phyloP scores from a whole-genome alignment of 92 coral and sea anemone species.

The Ricordea florida region DNA sequence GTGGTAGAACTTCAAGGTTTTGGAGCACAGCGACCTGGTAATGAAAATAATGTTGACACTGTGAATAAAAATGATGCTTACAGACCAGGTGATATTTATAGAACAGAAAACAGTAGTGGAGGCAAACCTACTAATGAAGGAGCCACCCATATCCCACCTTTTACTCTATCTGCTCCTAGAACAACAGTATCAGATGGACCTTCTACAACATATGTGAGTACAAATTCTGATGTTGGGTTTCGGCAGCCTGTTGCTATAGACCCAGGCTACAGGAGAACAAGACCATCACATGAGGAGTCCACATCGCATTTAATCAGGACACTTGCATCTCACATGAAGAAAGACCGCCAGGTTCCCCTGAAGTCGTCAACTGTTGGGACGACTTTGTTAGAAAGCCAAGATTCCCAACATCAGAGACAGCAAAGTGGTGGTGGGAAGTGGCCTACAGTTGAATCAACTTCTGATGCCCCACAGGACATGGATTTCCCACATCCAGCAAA shows the following conservation, averaged over 20 bases:
- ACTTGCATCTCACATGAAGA: constrained; percentile 60
- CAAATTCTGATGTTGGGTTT: constrained; percentile 78
- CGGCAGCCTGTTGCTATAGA: constrained; percentile 84
- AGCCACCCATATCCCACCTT: constrained; percentile 64
- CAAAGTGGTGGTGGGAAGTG: not conserved
- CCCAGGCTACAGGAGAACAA: constrained; percentile 29
- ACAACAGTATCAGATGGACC: constrained; percentile 67
- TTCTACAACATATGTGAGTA: constrained; percentile 73
- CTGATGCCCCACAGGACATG: not conserved
- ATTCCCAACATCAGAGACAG: constrained; percentile 18
- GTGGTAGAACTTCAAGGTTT: constrained; percentile 59
- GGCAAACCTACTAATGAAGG: no score
- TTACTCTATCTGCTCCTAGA: constrained; percentile 75
- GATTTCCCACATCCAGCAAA: constrained; percentile 51
- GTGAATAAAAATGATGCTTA: constrained; percentile 12
- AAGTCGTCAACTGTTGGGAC: constrained; percentile 82
- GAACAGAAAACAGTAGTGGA: constrained; percentile 12
- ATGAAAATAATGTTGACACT: constrained; percentile 27
- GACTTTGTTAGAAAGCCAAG: constrained; percentile 72
- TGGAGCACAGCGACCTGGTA: constrained; percentile 30
- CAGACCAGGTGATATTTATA: constrained; percentile 40
- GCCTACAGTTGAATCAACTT: not conserved
- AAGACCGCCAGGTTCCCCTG: constrained; percentile 44
- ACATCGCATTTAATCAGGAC: constrained; percentile 56
- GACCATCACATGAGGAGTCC: constrained; percentile 56